Conservation (phyloP, 2,797 vertebrate species). For the Silurus aristotelis region DNA sequence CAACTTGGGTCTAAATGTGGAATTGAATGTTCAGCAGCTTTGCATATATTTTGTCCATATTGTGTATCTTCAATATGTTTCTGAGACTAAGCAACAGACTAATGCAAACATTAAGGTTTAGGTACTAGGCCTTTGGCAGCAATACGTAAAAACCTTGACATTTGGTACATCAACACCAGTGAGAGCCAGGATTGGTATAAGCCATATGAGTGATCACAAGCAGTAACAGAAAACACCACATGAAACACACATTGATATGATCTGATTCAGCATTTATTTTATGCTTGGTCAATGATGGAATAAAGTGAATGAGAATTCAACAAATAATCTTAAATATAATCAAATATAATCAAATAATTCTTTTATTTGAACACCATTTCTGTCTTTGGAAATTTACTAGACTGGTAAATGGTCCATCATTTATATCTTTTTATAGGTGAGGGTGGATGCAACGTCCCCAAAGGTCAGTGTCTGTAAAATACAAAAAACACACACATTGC, state of each 20-base stretch:
- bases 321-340: neutral
- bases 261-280: neutral
- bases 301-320: neutral
- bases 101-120: neutral
- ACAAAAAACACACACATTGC: neutral
- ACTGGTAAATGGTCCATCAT: neutral
- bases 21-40: no score
- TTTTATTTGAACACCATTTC: neutral
- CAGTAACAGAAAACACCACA: neutral
- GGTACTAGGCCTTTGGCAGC: neutral
- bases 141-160: neutral
- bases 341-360: neutral
- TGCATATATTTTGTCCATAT: no score
- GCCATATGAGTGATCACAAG: neutral
- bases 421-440: neutral
- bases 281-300: neutral
- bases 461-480: neutral
- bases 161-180: neutral
- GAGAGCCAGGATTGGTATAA: neutral
- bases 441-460: neutral
- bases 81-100: neutral
- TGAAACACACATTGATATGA: neutral
- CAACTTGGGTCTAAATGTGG: no score
- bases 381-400: neutral
- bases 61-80: no score